These are phyloP conservation scores for Ladona fulva DNA, from an alignment of 1,140 invertebrate genomes.

Conservation along the genomic window DNA sequence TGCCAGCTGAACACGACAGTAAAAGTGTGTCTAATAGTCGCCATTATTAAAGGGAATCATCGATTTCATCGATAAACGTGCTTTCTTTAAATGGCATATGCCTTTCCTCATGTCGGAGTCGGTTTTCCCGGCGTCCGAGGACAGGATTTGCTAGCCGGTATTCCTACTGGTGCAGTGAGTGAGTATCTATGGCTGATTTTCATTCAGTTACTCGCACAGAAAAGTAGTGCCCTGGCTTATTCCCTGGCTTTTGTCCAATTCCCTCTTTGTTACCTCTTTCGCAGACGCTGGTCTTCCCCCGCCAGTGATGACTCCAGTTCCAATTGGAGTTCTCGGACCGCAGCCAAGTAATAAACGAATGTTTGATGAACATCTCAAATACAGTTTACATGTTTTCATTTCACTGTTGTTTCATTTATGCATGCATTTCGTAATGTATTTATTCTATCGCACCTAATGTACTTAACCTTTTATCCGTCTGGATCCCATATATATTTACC, in stretches of 20 bases:
- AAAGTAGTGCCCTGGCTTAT: neutral
- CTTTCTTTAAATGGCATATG: neutral
- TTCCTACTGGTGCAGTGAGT: neutral
- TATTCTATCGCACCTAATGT: too few relatives aligned
- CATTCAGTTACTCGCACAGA: neutral
- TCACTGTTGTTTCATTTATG: too few relatives aligned
- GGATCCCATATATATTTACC: too few relatives aligned
- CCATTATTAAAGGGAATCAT: neutral
- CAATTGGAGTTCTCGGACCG: conserved; percentile 2
- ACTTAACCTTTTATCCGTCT: too few relatives aligned
- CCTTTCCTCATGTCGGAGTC: neutral
- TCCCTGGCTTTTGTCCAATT: conserved; percentile 1
- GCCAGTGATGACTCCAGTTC: conserved; percentile 2
- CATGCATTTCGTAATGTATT: too few relatives aligned
- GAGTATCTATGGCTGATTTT: neutral
- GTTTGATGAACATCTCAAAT: too few relatives aligned
- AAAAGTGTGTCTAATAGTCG: neutral
- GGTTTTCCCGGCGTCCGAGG: neutral
- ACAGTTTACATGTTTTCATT: too few relatives aligned
- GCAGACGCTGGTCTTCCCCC: conserved; percentile 4
- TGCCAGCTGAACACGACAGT: too few relatives aligned
- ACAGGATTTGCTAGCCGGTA: neutral
- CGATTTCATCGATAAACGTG: neutral
- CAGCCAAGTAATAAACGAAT: neutral
- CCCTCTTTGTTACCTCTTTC: conserved; percentile 6